Evolutionary conservation across 1,140 invertebrate genomes (phyloP), one percentile per base, ranked within the genome.

Genomic region (Sycophila sp.): DNA sequence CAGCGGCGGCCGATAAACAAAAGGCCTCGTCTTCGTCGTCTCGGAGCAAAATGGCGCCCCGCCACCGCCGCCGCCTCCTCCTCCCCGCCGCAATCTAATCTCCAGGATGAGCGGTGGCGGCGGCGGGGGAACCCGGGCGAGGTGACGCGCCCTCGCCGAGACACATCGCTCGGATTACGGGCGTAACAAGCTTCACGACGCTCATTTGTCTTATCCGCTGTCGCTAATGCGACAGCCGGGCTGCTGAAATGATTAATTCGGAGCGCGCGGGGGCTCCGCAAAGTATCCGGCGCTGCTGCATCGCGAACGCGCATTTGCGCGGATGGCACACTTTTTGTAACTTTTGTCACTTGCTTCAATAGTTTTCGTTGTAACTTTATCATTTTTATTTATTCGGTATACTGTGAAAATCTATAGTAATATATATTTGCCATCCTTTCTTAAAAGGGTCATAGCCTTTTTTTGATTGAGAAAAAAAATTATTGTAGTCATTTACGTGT

Each of bases 121-220:
- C 51, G 24, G n/a, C n/a, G 15, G 2, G 30, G 28, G 75, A 72
- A 65, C 38, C 51, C 42, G 15, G 58, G 56, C 24, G 24, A 60
- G 53, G 22, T 59, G 53, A 59, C 64, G 66, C 34, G 42, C 42
- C 19, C 42, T 47, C 62, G 65, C 19, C 73, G 68, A 80, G 80
- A 83, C 81, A 77, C 78, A 82, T 85, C 83, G 81, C 82, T 83
- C 81, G 79, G 83, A 86, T 84, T 86, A 85, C 82, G 80, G 82
- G n/a, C 77, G 83, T 86, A 86, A 86, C 83, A 84, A 84, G 84
- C 85, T 84, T 76, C 80, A 80, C 82, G 81, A 84, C 83, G 79
- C 84, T 85, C 83, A 84, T 86, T 85, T 86, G 83, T 84, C 83
- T 86, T 85, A 86, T 86, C 81, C 84, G 83, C 78, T 81, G 77